Evolutionary conservation across 1,140 invertebrate genomes (phyloP).

Genomic region (Drosophila melanogaster): Release_6_plus_ISO1_MT NT_037436.4:6147501-6148000

Average conservation of each 20-base stretch:
- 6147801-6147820: background rate
- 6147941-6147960: slow-evolving; percentile 41
- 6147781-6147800: background rate
- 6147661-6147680: slow-evolving; percentile 35
- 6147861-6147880: background rate
- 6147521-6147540: slow-evolving; percentile 22
- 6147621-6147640: slow-evolving; percentile 59
- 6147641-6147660: slow-evolving; percentile 50
- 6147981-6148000: slow-evolving; percentile 1
- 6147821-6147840: background rate
- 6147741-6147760: slow-evolving; percentile 89
- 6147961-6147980: slow-evolving; percentile 47
- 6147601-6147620: slow-evolving; percentile 88
- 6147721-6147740: slow-evolving; percentile 69
- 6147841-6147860: slow-evolving; percentile 74
- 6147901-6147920: slow-evolving; percentile 51
- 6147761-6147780: slow-evolving; percentile 26
- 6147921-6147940: slow-evolving; percentile 72
- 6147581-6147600: slow-evolving; percentile 86
- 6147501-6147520: background rate
- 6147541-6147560: slow-evolving; percentile 45
- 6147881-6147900: background rate
- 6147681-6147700: slow-evolving; percentile 53
- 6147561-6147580: slow-evolving; percentile 85
- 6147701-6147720: background rate